Evolutionary conservation across 2,888 invertebrate genomes (phyloP).

Genomic region (Metalampra italica): DNA sequence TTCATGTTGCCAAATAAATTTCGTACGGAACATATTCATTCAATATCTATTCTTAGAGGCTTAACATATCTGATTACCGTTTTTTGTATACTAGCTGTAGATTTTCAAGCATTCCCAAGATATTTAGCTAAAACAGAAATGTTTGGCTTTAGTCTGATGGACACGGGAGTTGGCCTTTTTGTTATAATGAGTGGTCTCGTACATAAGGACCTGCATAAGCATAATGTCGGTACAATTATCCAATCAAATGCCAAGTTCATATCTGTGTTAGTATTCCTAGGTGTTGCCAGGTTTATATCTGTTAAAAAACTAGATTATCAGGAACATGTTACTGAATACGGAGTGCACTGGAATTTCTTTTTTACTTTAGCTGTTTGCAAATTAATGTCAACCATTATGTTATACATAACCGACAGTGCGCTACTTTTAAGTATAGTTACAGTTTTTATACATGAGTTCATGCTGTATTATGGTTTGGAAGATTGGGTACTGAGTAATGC

Average conservation of each 20-base stretch:
- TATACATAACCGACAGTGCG: constrained; percentile 73
- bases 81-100: constrained; percentile 94
- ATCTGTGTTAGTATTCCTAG: constrained; percentile 72
- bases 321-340: constrained; percentile 95
- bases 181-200: constrained; percentile 89
- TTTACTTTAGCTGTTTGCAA: constrained; percentile 93
- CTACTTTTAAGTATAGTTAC: constrained; percentile 76
- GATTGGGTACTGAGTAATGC: constrained; percentile 83
- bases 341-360: constrained; percentile 99
- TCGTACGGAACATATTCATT: constrained; percentile 33
- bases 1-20: constrained; percentile 29
- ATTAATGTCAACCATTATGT: constrained; percentile 81
- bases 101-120: constrained; percentile 92
- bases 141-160: constrained; percentile 95
- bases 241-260: constrained; percentile 55
- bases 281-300: constrained; percentile 79
- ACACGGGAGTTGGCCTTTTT: constrained; percentile 95
- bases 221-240: constrained; percentile 42
- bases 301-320: constrained; percentile 87
- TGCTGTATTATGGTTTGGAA: constrained; percentile 81
- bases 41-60: constrained; percentile 84
- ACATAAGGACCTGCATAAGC: constrained; percentile 58
- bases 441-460: constrained; percentile 81
- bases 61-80: constrained; percentile 85
- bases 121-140: constrained; percentile 92